Evolutionary conservation across 2,888 invertebrate genomes (phyloP).

Genomic region (Nomada fabriciana): DNA sequence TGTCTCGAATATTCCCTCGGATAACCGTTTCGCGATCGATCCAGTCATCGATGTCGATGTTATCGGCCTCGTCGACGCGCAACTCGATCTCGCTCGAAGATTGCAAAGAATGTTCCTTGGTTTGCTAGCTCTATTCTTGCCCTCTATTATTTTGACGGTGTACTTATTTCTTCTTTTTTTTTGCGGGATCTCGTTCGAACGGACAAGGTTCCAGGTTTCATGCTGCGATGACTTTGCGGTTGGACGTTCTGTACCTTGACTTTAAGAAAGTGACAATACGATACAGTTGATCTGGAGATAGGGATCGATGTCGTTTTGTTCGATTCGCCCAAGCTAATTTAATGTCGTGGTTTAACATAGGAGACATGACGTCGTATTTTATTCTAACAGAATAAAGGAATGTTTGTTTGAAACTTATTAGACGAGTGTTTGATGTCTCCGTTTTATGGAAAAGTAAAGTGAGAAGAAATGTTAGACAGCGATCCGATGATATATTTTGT

Average conservation of each 20-base stretch:
- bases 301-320: neutral
- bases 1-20: conserved; percentile 62
- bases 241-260: conserved; percentile 5
- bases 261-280: neutral
- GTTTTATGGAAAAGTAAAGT: too few relatives aligned
- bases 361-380: neutral
- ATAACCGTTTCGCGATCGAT: conserved; percentile 11
- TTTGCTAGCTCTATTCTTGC: neutral
- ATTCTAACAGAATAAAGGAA: too few relatives aligned
- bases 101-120: neutral
- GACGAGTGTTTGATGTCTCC: too few relatives aligned
- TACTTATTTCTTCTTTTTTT: neutral
- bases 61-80: conserved; percentile 25
- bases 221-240: conserved; percentile 12
- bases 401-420: too few relatives aligned
- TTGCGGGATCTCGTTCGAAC: neutral
- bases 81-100: neutral
- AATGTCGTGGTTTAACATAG: too few relatives aligned
- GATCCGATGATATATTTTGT: too few relatives aligned
- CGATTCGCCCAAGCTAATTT: neutral
- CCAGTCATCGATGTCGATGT: conserved; percentile 38
- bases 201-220: conserved; percentile 1
- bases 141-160: neutral
- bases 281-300: neutral
- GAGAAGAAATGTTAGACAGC: too few relatives aligned